Evolutionary conservation across 2,797 vertebrate species (phyloP), one percentile per base, ranked within the genome.

Genomic region (Pitangus sulphuratus): DNA sequence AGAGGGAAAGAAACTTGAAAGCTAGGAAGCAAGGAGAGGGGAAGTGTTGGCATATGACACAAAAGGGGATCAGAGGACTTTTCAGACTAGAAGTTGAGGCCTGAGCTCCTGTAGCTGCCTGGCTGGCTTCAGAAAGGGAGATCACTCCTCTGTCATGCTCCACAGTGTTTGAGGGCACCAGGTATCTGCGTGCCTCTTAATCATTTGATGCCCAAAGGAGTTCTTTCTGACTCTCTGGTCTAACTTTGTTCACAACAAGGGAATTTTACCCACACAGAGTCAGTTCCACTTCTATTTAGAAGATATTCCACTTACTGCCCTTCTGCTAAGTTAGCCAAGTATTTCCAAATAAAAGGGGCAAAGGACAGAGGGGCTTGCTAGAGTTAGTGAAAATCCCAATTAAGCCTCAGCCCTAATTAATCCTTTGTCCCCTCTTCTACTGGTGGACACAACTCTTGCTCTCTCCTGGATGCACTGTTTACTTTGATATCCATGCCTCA

Each of bases 111-210:
- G 66, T 24, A 56, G 80, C 77, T 90, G 51, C 35, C 58, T 79
- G 45, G 3, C 45, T 82, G 62, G 25, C 50, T 58, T 64, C 19
- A 19, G 68, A 64, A 50, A 61, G 45, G 31, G 48, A 57, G 33
- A 33, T 2, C 0, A 3, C 56, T 89, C 12, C 44, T 64, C 48
- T 60, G 51, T 51, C 0, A 0, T 20, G 62, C 60, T 44, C 25
- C 47, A 39, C 39, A 44, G 44, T 2, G 28, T 22, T 7, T 48
- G 64, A 33, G 56, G 45, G 75, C 44, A 22, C 16, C 14, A 83
- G 20, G 20, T 47, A 16, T 15, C 66, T 47, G 48, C 2, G 8
- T 42, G 58, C 15, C n/a, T 28, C 45, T 15, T 2, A 15, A 33
- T 15, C 8, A 15, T 44, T 13, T 42, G 56, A 80, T 56, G 48